Conservation (phyloP, 2,888 invertebrate genomes). For the Lepas anatifera region DNA sequence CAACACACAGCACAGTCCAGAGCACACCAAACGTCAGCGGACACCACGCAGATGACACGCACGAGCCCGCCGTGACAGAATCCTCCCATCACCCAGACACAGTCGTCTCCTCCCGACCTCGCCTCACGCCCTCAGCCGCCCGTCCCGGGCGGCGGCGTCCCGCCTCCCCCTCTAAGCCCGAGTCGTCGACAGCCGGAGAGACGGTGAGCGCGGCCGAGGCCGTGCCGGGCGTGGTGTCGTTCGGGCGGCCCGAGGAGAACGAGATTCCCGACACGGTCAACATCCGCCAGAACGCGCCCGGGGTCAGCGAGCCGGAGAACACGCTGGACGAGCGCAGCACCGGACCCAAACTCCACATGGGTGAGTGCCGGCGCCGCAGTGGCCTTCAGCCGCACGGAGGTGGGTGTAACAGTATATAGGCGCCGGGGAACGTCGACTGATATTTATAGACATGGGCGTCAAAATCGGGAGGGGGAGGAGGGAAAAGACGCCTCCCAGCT, state of each 20-base stretch:
- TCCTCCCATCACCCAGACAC: no score
- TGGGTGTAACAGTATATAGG: no score
- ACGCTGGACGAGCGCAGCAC: conserved; percentile 7
- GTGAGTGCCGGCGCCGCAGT: not conserved
- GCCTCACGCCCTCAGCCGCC: not conserved
- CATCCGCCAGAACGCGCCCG: conserved; percentile 25
- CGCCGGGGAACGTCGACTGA: no score
- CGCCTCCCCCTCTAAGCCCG: not conserved
- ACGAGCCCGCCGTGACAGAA: no score
- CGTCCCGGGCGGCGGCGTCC: not conserved
- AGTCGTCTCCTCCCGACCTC: no score
- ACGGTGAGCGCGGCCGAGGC: conserved; percentile 1
- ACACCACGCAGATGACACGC: no score
- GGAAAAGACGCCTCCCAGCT: no score
- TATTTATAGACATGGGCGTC: no score
- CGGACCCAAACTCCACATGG: conserved; percentile 7
- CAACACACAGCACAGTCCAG: no score
- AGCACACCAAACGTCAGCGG: no score
- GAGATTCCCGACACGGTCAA: conserved; percentile 44
- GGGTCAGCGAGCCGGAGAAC: conserved; percentile 11
- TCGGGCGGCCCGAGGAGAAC: conserved; percentile 44
- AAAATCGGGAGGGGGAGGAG: no score
- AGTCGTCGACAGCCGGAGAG: not conserved
- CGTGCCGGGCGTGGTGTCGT: not conserved
- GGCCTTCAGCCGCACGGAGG: no score